A percentile compares a stretch with the other conserved stretches of the same genome.
Conservation (phyloP, 2,888 invertebrate genomes). For the Junonia oenone region DNA sequence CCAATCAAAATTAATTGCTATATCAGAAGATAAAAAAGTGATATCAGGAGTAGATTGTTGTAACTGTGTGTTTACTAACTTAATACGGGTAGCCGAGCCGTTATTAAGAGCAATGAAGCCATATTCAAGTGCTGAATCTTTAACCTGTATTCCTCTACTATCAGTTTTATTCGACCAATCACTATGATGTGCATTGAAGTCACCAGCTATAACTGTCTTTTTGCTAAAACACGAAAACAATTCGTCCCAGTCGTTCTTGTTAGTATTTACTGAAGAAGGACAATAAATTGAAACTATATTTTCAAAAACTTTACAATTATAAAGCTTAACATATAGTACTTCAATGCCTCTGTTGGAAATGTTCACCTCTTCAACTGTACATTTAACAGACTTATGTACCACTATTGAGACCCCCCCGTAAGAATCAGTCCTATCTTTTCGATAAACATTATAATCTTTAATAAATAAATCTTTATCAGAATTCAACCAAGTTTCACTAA, state of each 20-base stretch:
- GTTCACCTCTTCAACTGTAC: neutral
- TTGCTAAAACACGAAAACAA: neutral
- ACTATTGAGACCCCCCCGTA: constrained; percentile 26
- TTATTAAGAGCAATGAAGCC: constrained; percentile 20
- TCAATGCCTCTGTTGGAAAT: constrained; percentile 18
- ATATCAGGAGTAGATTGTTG: constrained; percentile 24
- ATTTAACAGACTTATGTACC: constrained; percentile 18
- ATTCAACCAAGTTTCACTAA: constrained; percentile 27
- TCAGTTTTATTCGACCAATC: constrained; percentile 23
- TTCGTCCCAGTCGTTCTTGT: constrained; percentile 1
- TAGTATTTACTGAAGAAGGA: constrained; percentile 12
- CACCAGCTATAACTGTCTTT: neutral
- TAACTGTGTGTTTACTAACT: constrained; percentile 13
- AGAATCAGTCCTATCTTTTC: constrained; percentile 19
- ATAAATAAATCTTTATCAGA: constrained; percentile 1
- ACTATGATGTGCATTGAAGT: neutral
- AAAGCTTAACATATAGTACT: constrained; percentile 9
- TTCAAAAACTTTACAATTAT: constrained; percentile 14
- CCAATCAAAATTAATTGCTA: constrained; percentile 20
- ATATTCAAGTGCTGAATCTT: constrained; percentile 16
- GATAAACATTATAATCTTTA: constrained; percentile 18
- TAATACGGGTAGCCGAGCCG: constrained; percentile 18
- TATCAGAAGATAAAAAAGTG: constrained; percentile 19
- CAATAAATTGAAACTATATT: constrained; percentile 25
- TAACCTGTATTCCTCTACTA: constrained; percentile 19